Conservation (phyloP, 1,140 invertebrate species). For the Choristoneura fumiferana region DNA sequence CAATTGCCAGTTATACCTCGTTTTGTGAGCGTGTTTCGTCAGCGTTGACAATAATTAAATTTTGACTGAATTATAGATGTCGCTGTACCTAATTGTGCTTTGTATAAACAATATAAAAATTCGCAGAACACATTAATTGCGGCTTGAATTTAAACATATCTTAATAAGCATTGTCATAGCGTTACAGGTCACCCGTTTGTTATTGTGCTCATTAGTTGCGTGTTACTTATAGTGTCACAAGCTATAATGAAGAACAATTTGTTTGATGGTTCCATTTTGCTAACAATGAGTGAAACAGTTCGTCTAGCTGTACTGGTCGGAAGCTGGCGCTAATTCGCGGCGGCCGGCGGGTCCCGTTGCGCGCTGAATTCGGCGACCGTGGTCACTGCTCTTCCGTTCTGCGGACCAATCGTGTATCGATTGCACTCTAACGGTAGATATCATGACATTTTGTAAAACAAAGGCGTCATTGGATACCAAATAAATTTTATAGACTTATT, state of each 20-base stretch:
- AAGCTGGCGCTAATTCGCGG: conserved; percentile 26
- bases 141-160: neutral
- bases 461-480: neutral
- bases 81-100: too few species aligned
- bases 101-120: neutral
- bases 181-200: conserved; percentile 2
- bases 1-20: conserved; percentile 3
- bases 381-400: conserved; percentile 68
- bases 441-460: neutral
- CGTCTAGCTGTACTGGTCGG: conserved; percentile 24
- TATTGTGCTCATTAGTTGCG: neutral
- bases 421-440: conserved; percentile 1
- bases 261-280: neutral
- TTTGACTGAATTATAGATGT: too few species aligned
- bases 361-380: conserved; percentile 51
- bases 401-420: conserved; percentile 13
- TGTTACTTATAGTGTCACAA: conserved; percentile 4
- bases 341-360: conserved; percentile 51
- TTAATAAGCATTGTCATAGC: neutral
- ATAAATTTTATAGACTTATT: too few species aligned
- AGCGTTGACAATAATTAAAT: too few species aligned
- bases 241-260: neutral
- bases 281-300: conserved; percentile 6
- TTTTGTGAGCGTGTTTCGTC: too few species aligned
- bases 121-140: neutral